phyloP scores from a whole-genome alignment of 1,140 invertebrate genomes.

The Aphis gossypii region DNA sequence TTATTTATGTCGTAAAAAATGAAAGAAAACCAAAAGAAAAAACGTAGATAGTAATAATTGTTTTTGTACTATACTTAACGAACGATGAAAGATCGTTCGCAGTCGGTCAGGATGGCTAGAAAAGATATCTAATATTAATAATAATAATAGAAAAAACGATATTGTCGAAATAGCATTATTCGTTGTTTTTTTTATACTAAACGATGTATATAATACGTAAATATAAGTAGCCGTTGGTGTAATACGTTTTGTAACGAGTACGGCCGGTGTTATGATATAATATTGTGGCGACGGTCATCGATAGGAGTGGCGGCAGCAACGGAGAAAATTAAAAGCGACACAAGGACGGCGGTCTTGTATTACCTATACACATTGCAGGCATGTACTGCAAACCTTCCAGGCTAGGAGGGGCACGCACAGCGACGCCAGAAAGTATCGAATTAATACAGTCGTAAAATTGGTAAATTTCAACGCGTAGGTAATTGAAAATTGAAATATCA shows the following conservation, averaged over 20 bases:
- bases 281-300: neutral
- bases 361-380: neutral
- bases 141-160: neutral
- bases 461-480: neutral
- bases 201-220: neutral
- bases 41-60: neutral
- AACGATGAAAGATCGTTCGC: neutral
- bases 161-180: neutral
- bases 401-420: neutral
- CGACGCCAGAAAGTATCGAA: neutral
- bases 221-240: neutral
- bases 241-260: neutral
- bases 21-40: neutral
- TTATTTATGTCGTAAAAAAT: neutral
- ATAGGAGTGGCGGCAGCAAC: neutral
- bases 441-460: neutral
- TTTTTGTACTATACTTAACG: neutral
- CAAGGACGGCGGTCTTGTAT: neutral
- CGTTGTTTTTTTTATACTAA: neutral
- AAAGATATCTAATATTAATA: neutral
- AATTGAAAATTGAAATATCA: neutral
- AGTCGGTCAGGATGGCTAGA: neutral
- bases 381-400: neutral
- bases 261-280: neutral
- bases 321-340: conserved; percentile 1